Percentiles rank a stretch among this genome's conserved stretches.
Conservation (phyloP, 2,113 vertebrate genomes). For the Anguilla japonica region DNA sequence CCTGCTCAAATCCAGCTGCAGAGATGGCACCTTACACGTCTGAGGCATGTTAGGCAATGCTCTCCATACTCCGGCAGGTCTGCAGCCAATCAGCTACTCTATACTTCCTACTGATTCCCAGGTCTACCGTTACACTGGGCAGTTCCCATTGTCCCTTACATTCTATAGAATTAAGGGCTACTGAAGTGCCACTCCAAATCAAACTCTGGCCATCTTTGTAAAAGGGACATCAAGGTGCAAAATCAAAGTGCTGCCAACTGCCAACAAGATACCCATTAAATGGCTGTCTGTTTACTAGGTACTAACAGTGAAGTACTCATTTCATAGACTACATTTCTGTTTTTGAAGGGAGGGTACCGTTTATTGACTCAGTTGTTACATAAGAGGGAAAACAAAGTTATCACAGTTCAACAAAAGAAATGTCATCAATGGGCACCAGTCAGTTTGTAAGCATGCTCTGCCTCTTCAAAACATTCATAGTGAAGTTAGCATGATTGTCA, state of each 20-base stretch:
- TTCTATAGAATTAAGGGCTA: background rate
- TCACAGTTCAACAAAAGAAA: background rate
- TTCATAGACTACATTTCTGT: background rate
- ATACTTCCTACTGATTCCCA: background rate
- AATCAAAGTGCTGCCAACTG: conserved; percentile 24
- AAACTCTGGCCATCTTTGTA: conserved; percentile 6
- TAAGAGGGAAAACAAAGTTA: background rate
- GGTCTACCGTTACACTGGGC: background rate
- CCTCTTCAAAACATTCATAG: background rate
- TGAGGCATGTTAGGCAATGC: background rate
- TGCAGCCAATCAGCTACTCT: background rate
- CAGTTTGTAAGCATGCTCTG: conserved; percentile 10
- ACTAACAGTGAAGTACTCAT: background rate
- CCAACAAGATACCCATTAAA: conserved; percentile 19
- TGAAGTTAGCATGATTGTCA: conserved; percentile 57
- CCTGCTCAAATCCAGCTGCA: conserved; percentile 16
- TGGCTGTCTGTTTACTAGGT: background rate
- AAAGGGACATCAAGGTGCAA: conserved; percentile 25
- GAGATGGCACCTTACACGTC: background rate
- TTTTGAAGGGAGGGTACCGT: conserved; percentile 11
- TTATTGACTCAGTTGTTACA: background rate
- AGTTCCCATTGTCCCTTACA: background rate
- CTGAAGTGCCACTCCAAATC: background rate
- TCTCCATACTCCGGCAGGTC: background rate
- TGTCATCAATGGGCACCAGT: background rate